phyloP scores from a whole-genome alignment of 2,888 invertebrate genomes.

The Selenia dentaria region DNA sequence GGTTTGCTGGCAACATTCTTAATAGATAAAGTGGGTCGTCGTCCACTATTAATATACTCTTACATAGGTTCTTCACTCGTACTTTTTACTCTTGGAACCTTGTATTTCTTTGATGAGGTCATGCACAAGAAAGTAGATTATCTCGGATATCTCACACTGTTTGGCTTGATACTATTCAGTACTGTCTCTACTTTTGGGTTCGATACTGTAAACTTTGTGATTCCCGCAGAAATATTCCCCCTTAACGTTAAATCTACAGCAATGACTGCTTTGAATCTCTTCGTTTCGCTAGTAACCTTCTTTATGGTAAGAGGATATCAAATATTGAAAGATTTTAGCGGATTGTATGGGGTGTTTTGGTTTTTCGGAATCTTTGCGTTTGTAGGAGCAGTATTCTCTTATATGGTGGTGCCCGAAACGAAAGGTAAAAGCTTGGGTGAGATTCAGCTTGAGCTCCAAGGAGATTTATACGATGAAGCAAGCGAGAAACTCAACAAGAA shows the following conservation, averaged over 20 bases:
- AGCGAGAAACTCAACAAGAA: constrained; percentile 28
- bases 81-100: constrained; percentile 52
- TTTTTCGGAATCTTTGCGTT: constrained; percentile 69
- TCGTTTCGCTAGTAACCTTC: constrained; percentile 68
- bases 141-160: constrained; percentile 62
- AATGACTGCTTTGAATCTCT: constrained; percentile 72
- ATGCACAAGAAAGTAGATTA: constrained; percentile 39
- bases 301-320: constrained; percentile 76
- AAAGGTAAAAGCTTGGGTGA: constrained; percentile 82
- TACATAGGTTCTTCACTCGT: constrained; percentile 53
- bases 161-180: constrained; percentile 58
- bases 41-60: constrained; percentile 69
- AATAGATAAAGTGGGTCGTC: constrained; percentile 66
- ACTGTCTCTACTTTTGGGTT: constrained; percentile 66
- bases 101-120: constrained; percentile 60
- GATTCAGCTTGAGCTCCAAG: constrained; percentile 78
- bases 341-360: constrained; percentile 76
- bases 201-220: constrained; percentile 71
- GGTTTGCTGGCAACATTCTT: constrained; percentile 58
- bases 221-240: constrained; percentile 83
- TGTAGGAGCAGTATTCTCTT: constrained; percentile 68
- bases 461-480: constrained; percentile 40
- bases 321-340: constrained; percentile 65
- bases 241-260: constrained; percentile 82
- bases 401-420: constrained; percentile 79